A percentile compares a stretch with the other conserved stretches of the same genome.
These are phyloP conservation scores for Epizoanthus rinbou DNA, from an alignment of 92 coral and sea anemone genomes.

Conservation along the genomic window DNA sequence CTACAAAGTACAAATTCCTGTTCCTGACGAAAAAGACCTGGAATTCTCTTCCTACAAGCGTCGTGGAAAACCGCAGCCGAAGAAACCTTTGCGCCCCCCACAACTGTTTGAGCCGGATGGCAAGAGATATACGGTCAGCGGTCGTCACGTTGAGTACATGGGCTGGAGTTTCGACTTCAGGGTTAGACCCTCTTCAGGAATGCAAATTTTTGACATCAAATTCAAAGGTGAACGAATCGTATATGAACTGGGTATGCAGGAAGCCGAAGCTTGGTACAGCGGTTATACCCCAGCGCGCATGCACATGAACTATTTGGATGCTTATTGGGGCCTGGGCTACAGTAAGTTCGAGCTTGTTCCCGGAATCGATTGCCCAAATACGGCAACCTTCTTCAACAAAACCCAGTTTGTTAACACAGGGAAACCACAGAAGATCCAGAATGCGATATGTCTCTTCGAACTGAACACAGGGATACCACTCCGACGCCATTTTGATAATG, in stretches of 20 bases:
- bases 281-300: constrained; percentile 74
- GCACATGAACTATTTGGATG: constrained; percentile 67
- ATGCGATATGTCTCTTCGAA: constrained; percentile 91
- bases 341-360: constrained; percentile 62
- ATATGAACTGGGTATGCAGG: constrained; percentile 88
- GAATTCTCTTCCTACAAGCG: constrained; percentile 62
- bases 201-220: constrained; percentile 77
- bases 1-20: constrained; percentile 59
- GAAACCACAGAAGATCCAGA: constrained; percentile 54
- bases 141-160: constrained; percentile 86
- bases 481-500: constrained; percentile 87
- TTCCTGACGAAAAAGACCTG: constrained; percentile 52
- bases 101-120: constrained; percentile 89
- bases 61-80: constrained; percentile 68
- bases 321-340: constrained; percentile 74
- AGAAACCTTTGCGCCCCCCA: constrained; percentile 74
- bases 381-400: constrained; percentile 74
- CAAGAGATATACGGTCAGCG: constrained; percentile 70
- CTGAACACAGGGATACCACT: constrained; percentile 87
- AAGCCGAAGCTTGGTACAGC: constrained; percentile 80
- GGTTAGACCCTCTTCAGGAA: constrained; percentile 71
- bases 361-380: constrained; percentile 89
- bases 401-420: constrained; percentile 62
- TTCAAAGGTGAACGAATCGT: constrained; percentile 68
- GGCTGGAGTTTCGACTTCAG: constrained; percentile 91